Evolutionary conservation across 2,113 vertebrate species (phyloP).

Genomic region (Nesoenas mayeri): DNA sequence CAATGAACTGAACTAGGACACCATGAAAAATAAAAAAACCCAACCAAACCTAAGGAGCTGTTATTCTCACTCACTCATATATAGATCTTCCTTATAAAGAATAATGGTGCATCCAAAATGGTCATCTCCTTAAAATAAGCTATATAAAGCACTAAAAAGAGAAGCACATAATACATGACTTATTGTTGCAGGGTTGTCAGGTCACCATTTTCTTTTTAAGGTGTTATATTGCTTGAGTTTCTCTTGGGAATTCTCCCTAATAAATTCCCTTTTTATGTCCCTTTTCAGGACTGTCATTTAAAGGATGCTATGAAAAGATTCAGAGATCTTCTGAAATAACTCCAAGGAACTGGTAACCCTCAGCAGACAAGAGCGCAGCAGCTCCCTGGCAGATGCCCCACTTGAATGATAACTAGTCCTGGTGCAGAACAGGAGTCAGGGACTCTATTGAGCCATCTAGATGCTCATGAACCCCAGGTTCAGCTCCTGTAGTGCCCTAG

Average conservation of each 20-base stretch:
- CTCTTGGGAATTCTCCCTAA: slow-evolving; percentile 37
- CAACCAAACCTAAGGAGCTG: background rate
- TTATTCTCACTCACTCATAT: slow-evolving; percentile 12
- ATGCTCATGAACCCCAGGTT: rapidly evolving
- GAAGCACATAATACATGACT: slow-evolving; percentile 27
- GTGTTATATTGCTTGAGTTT: slow-evolving; percentile 13
- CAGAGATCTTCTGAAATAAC: background rate
- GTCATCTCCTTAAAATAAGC: slow-evolving; percentile 33
- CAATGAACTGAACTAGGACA: background rate
- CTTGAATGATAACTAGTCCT: rapidly evolving
- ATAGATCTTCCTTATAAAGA: slow-evolving; percentile 34
- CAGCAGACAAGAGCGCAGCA: background rate
- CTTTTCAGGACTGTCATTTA: slow-evolving; percentile 18
- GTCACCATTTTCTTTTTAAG: slow-evolving; percentile 37
- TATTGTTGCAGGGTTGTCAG: background rate
- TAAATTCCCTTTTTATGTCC: slow-evolving; percentile 40
- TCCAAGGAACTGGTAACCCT: background rate
- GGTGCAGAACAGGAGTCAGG: background rate
- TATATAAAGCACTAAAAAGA: slow-evolving; percentile 10
- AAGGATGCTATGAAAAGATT: background rate
- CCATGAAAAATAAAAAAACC: background rate
- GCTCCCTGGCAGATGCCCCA: background rate
- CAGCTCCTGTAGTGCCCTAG: background rate
- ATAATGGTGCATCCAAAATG: background rate
- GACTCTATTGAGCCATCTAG: background rate